Evolutionary conservation across 1,140 invertebrate species (phyloP), one percentile per base, ranked within the genome.

Genomic region (Macrocentrus cingulum): DNA sequence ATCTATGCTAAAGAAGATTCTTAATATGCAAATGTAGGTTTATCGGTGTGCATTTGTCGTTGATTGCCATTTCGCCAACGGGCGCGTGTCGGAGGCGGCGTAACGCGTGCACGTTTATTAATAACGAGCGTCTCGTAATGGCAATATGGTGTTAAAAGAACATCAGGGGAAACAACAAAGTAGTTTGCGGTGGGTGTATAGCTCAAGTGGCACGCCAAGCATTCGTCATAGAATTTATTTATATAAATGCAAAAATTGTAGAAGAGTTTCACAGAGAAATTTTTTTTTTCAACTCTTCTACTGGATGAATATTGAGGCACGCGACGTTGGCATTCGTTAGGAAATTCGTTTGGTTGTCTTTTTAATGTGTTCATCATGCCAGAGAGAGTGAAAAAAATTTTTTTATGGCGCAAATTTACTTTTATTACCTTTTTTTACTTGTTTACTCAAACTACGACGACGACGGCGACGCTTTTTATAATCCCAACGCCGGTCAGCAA

Each of bases 371-470:
- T n/a, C n/a, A n/a, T n/a, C n/a, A n/a, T n/a, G n/a, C n/a, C n/a
- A n/a, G n/a, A n/a, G n/a, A n/a, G n/a, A n/a, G n/a, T n/a, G n/a
- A n/a, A n/a, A n/a, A n/a, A n/a, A n/a, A n/a, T n/a, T n/a, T n/a
- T n/a, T n/a, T n/a, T n/a, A n/a, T n/a, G n/a, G n/a, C n/a, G n/a
- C n/a, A n/a, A n/a, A n/a, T n/a, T n/a, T n/a, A n/a, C n/a, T n/a
- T n/a, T n/a, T n/a, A n/a, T n/a, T n/a, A n/a, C 50, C 34, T 63
- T 66, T 68, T 65, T 48, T 61, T 37, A 36, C 13, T 60, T 54
- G 32, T 34, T 48, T 19, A 29, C 34, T 59, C 15, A 19, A 18
- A 16, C 15, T 2, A 18, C 58, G 54, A 18, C 50, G 53, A 37
- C 42, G 8, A 16, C 15, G 6, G 8, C 58, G 54, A 18, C 50